Conservation (phyloP, 2,888 invertebrate genomes). For the Tromatobia lineatoria region DNA sequence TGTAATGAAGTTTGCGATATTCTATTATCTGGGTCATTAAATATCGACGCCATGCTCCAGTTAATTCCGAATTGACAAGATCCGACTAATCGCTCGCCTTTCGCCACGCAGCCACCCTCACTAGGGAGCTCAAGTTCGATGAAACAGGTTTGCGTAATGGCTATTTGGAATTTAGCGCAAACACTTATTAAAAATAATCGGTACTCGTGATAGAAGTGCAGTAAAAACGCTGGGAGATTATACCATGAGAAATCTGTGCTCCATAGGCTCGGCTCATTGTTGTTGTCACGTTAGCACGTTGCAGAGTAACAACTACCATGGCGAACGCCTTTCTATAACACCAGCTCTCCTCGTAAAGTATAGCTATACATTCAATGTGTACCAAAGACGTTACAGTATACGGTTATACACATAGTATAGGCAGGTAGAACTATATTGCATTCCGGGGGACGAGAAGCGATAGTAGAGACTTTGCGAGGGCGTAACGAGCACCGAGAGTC, state of each 20-base stretch:
- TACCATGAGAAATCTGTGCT: slow-evolving; percentile 22
- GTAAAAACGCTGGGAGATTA: neutral
- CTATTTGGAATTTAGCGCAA: neutral
- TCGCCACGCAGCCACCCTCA: slow-evolving; percentile 6
- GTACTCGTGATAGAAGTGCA: neutral
- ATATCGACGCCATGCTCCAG: neutral
- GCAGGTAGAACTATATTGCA: slow-evolving; percentile 51
- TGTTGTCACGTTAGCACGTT: slow-evolving; percentile 49
- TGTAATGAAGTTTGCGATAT: slow-evolving; percentile 52
- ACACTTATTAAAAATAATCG: slow-evolving; percentile 33
- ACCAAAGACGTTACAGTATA: slow-evolving; percentile 18
- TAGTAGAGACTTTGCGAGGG: slow-evolving; percentile 58
- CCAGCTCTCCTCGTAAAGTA: slow-evolving; percentile 6
- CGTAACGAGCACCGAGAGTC: slow-evolving; percentile 67
- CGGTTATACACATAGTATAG: slow-evolving; percentile 21
- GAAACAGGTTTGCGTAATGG: slow-evolving; percentile 31
- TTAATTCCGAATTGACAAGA: slow-evolving; percentile 25
- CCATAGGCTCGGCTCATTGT: slow-evolving; percentile 18
- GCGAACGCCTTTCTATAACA: slow-evolving; percentile 43
- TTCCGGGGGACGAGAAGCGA: slow-evolving; percentile 44
- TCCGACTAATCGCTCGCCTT: slow-evolving; percentile 1
- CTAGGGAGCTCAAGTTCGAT: neutral
- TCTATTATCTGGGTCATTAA: slow-evolving; percentile 14
- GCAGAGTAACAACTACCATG: slow-evolving; percentile 21
- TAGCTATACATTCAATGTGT: slow-evolving; percentile 8